Base-by-base conservation (phyloP, 1,140 invertebrate genomes). In the Bombus vancouverensis region DNA sequence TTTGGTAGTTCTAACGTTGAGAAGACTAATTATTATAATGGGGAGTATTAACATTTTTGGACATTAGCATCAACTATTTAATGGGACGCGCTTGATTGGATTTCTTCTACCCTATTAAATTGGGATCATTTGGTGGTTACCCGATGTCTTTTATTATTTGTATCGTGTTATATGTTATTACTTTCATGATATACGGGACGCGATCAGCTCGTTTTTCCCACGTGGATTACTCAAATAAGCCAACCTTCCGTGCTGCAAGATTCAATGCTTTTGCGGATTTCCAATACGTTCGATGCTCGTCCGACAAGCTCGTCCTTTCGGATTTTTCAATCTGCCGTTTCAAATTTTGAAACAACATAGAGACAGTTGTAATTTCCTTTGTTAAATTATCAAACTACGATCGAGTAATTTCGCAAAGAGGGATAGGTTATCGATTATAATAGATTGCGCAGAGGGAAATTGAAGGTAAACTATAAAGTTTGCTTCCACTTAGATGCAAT, bases 141-240 rank as follows among this genome's bases (percentile, higher is more conserved):
- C 28, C 32, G n/a, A 8, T 47, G 47, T 71, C 44, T 83, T 83
- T 84, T 80, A 72, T 79, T 80, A 79, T 72, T 71, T 79, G 68
- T 25, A 72, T 15, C 83, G 37, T 39, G 28, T 71, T 22, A 68
- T 22, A 57, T 39, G 76, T 84, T 62, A 80, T 80, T 84, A 84
- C 68, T 53, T 32, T 44, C 34, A 25, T n/a, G 32, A 53, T 68
- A 44, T 84, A 80, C 53, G 76, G 37, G 83, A 84, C 53, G n/a
- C 32, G 76, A 80, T 32, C 76, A 84, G 83, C 47, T 75, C 32
- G 39, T 13, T 39, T 42, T 47, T 80, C 76, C 83, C 83, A 80
- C 83, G 83, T 80, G 83, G 76, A 68, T 68, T 72, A 47, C 66
- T 72, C 66, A 39, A 80, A 53, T 79, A 78, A 84, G 75, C 82